Evolutionary conservation across 2,888 invertebrate genomes (phyloP).

Genomic region (Trichogramma evanescens): DNA sequence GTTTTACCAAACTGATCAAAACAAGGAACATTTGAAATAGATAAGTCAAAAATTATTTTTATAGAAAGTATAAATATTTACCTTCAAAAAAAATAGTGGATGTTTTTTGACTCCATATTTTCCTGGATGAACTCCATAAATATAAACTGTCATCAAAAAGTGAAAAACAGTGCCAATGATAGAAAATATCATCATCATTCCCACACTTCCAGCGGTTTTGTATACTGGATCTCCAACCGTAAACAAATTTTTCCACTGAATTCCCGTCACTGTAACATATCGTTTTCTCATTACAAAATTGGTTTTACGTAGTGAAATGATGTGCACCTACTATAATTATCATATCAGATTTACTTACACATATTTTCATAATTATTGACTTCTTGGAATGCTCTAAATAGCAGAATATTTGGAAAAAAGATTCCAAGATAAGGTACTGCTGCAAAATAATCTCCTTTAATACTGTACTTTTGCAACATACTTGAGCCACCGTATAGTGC

Average conservation of each 20-base stretch:
- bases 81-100: conserved; percentile 63
- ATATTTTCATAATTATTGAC: conserved; percentile 37
- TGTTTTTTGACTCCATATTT: conserved; percentile 75
- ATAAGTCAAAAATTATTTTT: not conserved
- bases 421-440: conserved; percentile 35
- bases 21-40: not conserved
- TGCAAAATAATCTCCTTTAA: conserved; percentile 21
- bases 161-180: conserved; percentile 65
- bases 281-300: not conserved
- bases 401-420: conserved; percentile 37
- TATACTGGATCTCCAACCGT: conserved; percentile 32
- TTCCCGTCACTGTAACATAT: conserved; percentile 44
- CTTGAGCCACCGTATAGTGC: conserved; percentile 25
- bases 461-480: conserved; percentile 26
- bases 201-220: conserved; percentile 46
- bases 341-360: conserved; percentile 28
- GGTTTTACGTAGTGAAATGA: not conserved
- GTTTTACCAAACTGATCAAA: conserved; percentile 18
- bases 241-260: conserved; percentile 49
- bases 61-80: conserved; percentile 19
- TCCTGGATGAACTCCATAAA: conserved; percentile 82
- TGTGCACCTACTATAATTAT: not conserved
- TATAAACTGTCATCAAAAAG: conserved; percentile 70
- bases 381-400: conserved; percentile 37
- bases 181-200: conserved; percentile 66